Evolutionary conservation across 2,113 vertebrate species (phyloP).

Genomic region (Chaetorhynchus papuensis): DNA sequence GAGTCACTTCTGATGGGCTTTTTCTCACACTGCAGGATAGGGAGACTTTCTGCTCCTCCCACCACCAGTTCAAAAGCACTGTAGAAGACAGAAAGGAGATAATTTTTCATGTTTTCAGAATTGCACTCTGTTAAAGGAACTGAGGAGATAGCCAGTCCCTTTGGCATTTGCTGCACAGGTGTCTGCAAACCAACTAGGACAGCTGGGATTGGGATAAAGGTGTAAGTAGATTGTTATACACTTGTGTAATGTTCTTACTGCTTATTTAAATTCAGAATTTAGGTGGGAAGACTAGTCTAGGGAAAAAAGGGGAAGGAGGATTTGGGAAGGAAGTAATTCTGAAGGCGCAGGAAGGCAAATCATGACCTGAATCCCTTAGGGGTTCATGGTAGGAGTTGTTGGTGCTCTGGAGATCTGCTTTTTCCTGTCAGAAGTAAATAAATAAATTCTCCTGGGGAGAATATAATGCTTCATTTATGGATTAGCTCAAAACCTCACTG

Average conservation of each 20-base stretch:
- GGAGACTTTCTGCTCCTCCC: slow-evolving; percentile 38
- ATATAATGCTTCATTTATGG: background rate
- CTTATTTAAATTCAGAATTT: background rate
- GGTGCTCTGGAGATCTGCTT: background rate
- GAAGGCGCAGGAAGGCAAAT: background rate
- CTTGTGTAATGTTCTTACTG: background rate
- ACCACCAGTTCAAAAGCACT: background rate
- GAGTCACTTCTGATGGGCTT: slow-evolving; percentile 53
- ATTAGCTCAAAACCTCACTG: background rate
- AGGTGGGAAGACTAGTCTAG: background rate
- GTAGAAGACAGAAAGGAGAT: background rate
- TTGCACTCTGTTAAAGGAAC: background rate
- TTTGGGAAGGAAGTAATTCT: background rate
- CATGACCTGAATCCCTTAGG: background rate
- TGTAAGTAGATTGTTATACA: background rate
- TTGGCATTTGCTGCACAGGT: background rate
- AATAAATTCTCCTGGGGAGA: background rate
- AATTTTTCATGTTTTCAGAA: background rate
- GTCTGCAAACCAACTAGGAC: background rate
- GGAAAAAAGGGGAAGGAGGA: background rate
- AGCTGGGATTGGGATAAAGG: background rate
- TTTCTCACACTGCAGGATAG: background rate
- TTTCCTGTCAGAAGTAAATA: background rate
- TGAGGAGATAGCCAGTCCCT: background rate
- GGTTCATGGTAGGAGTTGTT: background rate